Percentiles rank a stretch among this genome's conserved stretches.
Conservation (phyloP, 2,797 vertebrate species). For the Agapornis canus region DNA sequence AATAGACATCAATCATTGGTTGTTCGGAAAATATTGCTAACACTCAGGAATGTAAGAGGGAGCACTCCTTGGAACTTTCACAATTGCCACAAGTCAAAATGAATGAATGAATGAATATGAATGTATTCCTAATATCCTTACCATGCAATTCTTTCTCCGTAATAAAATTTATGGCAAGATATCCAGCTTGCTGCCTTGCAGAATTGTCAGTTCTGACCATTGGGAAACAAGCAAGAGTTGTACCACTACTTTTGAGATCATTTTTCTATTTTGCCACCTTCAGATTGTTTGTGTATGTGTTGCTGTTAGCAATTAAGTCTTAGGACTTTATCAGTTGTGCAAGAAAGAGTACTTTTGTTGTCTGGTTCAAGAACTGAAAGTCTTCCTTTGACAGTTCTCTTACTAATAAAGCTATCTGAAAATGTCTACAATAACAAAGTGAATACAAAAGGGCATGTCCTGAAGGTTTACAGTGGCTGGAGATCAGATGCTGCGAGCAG, state of each 20-base stretch:
- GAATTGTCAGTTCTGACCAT: not conserved
- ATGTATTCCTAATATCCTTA: not conserved
- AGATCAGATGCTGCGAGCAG: not conserved
- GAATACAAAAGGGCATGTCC: not conserved
- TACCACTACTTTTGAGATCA: not conserved
- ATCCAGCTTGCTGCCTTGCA: not conserved
- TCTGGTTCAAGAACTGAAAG: not conserved
- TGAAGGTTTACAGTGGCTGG: not conserved
- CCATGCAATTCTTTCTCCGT: not conserved
- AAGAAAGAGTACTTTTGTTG: not conserved
- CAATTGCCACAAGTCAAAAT: not conserved
- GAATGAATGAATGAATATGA: not conserved
- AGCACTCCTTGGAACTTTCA: not conserved
- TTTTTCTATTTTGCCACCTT: not conserved
- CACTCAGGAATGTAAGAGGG: not conserved
- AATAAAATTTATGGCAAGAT: not conserved
- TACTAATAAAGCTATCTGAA: not conserved
- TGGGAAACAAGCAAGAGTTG: not conserved
- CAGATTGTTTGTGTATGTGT: not conserved
- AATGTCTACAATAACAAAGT: not conserved
- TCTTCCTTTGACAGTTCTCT: not conserved
- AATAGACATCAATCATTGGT: not conserved
- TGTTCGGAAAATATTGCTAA: constrained; percentile 25
- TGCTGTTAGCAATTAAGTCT: not conserved
- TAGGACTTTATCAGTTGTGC: not conserved